These are phyloP conservation scores for Rhea americana DNA, from an alignment of 2,113 vertebrate genomes.

Conservation along the genomic window DNA sequence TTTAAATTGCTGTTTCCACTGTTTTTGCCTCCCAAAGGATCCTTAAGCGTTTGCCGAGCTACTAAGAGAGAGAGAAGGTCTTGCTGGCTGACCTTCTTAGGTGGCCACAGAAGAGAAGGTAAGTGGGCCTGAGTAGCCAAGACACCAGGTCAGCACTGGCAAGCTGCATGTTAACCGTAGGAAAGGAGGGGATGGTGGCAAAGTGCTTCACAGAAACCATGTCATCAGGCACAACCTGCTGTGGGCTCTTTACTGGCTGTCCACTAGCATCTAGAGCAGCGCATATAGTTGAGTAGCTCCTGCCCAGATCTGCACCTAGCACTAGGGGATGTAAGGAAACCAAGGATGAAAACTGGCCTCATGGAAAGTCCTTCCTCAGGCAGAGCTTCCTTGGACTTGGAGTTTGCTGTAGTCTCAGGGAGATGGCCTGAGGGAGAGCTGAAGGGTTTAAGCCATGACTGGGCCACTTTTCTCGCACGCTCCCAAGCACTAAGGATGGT, in stretches of 20 bases:
- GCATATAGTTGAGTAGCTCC: background rate
- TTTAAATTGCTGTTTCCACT: background rate
- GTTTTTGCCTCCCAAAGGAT: background rate
- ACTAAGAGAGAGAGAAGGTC: no score
- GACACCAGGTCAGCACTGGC: accelerated
- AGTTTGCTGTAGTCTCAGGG: background rate
- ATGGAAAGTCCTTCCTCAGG: background rate
- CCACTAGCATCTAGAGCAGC: background rate
- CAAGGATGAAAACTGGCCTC: background rate
- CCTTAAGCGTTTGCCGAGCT: background rate
- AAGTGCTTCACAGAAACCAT: background rate
- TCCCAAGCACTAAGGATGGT: no score
- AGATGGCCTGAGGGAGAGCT: background rate
- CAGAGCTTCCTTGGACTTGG: background rate
- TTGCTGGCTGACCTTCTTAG: background rate
- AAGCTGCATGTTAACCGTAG: background rate
- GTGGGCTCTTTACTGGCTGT: background rate
- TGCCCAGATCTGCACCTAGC: background rate
- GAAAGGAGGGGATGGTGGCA: background rate
- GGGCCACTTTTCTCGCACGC: background rate
- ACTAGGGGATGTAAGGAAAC: background rate
- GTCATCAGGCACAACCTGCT: background rate
- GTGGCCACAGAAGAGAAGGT: background rate
- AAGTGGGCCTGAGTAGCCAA: background rate
- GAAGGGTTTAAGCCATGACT: background rate